These are phyloP conservation scores for Dolichallabes microphthalmus DNA, from an alignment of 2,113 vertebrate genomes.

Conservation along the genomic window DNA sequence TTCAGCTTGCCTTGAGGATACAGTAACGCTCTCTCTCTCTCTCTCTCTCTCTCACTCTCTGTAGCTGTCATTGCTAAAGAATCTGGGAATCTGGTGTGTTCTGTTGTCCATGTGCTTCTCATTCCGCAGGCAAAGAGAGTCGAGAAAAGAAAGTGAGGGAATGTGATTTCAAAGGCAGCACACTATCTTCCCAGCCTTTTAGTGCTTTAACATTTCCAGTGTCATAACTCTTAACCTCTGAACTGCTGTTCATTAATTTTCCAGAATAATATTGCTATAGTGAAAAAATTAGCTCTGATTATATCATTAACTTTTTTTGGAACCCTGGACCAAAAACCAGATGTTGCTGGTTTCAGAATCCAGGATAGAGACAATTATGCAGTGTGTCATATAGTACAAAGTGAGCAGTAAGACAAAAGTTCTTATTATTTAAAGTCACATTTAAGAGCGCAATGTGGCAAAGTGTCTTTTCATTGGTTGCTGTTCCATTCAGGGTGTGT, in stretches of 20 bases:
- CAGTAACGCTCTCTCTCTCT: not conserved
- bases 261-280: not conserved
- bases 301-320: not conserved
- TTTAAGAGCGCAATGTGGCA: not conserved
- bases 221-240: slow-evolving; percentile 16
- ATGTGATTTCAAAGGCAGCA: not conserved
- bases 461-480: not conserved
- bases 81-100: slow-evolving; percentile 44
- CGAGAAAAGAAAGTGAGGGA: slow-evolving; percentile 7
- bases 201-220: not conserved
- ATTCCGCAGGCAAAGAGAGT: slow-evolving; percentile 39
- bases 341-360: no score
- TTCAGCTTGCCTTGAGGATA: slow-evolving; percentile 8
- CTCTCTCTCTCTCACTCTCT: not conserved
- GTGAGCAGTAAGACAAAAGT: not conserved
- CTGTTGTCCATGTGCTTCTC: slow-evolving; percentile 62
- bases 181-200: not conserved
- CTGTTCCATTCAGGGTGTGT: not conserved
- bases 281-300: not conserved
- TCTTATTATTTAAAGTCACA: not conserved
- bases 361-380: not conserved
- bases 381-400: not conserved
- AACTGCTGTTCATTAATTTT: not conserved
- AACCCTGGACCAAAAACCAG: not conserved
- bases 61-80: slow-evolving; percentile 62